These are phyloP conservation scores for Phalacrocorax aristotelis DNA, from an alignment of 2,113 vertebrate species.

Conservation along the genomic window DNA sequence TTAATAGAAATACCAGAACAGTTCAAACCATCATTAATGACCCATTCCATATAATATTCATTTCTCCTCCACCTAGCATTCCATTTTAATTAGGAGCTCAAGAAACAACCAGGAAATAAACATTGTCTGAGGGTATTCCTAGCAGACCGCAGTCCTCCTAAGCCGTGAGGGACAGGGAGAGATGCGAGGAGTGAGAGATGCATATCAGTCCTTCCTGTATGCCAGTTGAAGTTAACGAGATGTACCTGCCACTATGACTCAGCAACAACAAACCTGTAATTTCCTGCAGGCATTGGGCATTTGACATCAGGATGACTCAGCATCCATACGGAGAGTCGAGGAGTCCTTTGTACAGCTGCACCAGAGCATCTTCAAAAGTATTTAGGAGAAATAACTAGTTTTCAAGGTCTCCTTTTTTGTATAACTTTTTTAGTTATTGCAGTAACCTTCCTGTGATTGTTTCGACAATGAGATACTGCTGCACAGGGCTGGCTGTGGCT, in stretches of 20 bases:
- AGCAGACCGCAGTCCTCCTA: background rate
- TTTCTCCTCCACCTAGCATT: background rate
- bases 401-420: background rate
- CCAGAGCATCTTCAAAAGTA: background rate
- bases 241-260: slow-evolving; percentile 1
- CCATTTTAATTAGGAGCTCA: background rate
- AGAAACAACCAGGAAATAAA: background rate
- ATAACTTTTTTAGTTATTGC: background rate
- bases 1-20: background rate
- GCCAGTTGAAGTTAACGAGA: background rate
- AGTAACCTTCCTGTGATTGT: background rate
- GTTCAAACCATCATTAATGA: background rate
- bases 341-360: background rate
- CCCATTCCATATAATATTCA: background rate
- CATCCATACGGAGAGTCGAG: background rate
- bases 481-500: background rate
- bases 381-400: background rate
- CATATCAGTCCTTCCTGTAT: background rate
- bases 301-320: slow-evolving; percentile 55
- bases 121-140: background rate
- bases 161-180: background rate
- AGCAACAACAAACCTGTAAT: background rate
- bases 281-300: background rate
- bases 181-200: background rate
- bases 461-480: background rate